Conservation (phyloP, 2,888 invertebrate species). For the Andrena marginata region DNA sequence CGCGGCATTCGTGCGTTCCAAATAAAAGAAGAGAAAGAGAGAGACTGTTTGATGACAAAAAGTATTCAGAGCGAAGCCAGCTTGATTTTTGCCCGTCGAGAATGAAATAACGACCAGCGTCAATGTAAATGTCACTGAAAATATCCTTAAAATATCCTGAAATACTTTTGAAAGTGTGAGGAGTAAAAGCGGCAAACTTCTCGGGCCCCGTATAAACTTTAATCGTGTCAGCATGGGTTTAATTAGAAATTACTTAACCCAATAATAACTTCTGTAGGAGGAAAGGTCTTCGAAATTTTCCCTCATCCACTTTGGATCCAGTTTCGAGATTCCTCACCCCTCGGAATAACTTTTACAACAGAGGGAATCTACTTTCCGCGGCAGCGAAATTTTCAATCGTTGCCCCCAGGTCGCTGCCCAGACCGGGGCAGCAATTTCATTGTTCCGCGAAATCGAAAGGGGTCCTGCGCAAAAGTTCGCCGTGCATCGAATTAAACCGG, state of each 20-base stretch:
- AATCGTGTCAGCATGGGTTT: slow-evolving; percentile 26
- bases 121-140: slow-evolving; percentile 11
- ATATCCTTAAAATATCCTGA: slow-evolving; percentile 21
- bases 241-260: slow-evolving; percentile 46
- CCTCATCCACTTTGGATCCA: slow-evolving; percentile 24
- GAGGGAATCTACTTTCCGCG: slow-evolving; percentile 14
- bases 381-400: slow-evolving; percentile 6
- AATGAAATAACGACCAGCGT: slow-evolving; percentile 49
- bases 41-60: too few species aligned
- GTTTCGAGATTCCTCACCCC: slow-evolving; percentile 5
- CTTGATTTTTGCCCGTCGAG: background rate
- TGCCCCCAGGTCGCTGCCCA: background rate
- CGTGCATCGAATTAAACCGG: slow-evolving; percentile 23
- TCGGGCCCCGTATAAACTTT: slow-evolving; percentile 33
- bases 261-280: slow-evolving; percentile 26
- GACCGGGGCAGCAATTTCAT: slow-evolving; percentile 15
- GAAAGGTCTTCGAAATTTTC: slow-evolving; percentile 35
- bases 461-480: background rate
- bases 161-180: slow-evolving; percentile 12
- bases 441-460: slow-evolving; percentile 7
- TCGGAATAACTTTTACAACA: background rate
- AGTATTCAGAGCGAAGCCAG: background rate
- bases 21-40: too few species aligned
- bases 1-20: too few species aligned
- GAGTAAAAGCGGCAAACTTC: slow-evolving; percentile 15